Evolutionary conservation across 2,113 vertebrate genomes (phyloP).

Genomic region (Tauraco erythrolophus): DNA sequence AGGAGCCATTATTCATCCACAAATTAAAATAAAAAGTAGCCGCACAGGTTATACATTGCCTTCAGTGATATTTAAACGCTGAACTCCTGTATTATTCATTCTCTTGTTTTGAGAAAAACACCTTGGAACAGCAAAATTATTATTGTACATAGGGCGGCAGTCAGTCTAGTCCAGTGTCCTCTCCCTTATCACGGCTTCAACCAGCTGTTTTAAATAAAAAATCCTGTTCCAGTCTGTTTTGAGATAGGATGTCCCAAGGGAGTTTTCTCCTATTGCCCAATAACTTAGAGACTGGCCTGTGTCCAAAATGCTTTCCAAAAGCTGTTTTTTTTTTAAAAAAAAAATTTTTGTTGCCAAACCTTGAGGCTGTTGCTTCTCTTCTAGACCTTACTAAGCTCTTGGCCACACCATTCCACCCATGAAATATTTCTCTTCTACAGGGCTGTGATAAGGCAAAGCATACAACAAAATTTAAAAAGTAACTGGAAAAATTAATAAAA

Average conservation of each 20-base stretch:
- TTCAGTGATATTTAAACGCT: not conserved
- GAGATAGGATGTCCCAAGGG: not conserved
- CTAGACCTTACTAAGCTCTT: not conserved
- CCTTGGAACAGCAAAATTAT: not conserved
- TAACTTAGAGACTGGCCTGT: not conserved
- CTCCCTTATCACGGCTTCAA: not conserved
- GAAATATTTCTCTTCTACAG: not conserved
- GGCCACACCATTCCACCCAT: not conserved
- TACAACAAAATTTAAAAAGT: not conserved
- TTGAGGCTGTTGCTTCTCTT: not conserved
- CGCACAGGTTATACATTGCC: not conserved
- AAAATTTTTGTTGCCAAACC: not conserved
- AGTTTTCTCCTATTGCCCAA: not conserved
- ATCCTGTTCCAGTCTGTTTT: not conserved
- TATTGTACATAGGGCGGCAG: rapidly evolving
- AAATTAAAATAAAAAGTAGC: not conserved
- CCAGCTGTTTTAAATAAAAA: not conserved
- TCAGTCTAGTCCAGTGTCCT: not conserved
- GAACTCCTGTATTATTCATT: not conserved
- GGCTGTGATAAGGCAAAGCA: not conserved
- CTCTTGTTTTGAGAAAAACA: not conserved
- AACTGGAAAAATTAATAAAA: not conserved
- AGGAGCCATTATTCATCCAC: not conserved
- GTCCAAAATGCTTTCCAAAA: not conserved
- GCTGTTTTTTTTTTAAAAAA: no score